Evolutionary conservation across 2,888 invertebrate genomes (phyloP).

Genomic region (Nematopogon swammerdamellus): DNA sequence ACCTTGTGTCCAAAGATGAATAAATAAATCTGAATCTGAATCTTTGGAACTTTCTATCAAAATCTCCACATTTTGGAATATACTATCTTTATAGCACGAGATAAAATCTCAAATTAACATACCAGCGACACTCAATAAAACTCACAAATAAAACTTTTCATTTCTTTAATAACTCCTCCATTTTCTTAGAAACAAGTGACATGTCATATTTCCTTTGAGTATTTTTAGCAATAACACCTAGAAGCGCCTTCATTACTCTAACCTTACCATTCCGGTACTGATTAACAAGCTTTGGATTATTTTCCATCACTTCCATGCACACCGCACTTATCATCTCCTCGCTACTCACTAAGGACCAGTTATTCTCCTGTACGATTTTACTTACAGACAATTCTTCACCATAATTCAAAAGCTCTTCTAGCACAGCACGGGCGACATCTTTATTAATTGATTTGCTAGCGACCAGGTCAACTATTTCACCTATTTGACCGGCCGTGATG

Average conservation of each 20-base stretch:
- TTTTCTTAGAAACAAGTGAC: slow-evolving; percentile 55
- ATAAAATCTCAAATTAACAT: too few species aligned
- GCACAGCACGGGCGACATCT: slow-evolving; percentile 42
- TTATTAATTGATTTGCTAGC: slow-evolving; percentile 60
- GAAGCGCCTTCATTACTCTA: slow-evolving; percentile 64
- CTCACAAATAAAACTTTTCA: slow-evolving; percentile 17
- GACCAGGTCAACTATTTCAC: slow-evolving; percentile 61
- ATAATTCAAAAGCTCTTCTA: slow-evolving; percentile 29
- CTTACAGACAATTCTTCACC: slow-evolving; percentile 22
- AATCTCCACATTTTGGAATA: too few species aligned
- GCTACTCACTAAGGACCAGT: slow-evolving; percentile 64
- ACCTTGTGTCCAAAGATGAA: too few species aligned
- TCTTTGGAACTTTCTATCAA: too few species aligned
- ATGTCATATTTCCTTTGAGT: slow-evolving; percentile 66
- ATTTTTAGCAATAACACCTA: slow-evolving; percentile 57
- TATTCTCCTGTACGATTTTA: slow-evolving; percentile 58
- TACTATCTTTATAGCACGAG: too few species aligned
- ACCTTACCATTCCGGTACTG: slow-evolving; percentile 67
- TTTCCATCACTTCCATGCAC: slow-evolving; percentile 59
- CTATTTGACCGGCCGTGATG: slow-evolving; percentile 50
- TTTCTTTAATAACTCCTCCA: slow-evolving; percentile 60
- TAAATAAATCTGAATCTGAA: too few species aligned
- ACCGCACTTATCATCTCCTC: slow-evolving; percentile 52
- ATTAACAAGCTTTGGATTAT: slow-evolving; percentile 64
- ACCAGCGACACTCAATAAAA: not conserved